phyloP scores from a whole-genome alignment of 2,888 invertebrate species.

The Acrocera orbiculus region DNA sequence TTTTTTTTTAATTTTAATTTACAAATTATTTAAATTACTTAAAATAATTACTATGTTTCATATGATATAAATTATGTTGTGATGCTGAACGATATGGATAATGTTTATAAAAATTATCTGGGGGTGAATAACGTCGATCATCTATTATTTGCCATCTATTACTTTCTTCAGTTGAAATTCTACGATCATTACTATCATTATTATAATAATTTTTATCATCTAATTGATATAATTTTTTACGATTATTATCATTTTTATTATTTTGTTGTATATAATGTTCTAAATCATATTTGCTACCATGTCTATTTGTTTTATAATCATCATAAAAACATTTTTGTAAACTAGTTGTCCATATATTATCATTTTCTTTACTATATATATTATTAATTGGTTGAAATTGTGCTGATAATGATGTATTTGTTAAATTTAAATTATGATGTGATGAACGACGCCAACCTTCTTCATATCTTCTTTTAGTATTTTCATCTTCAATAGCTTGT shows the following conservation, averaged over 20 bases:
- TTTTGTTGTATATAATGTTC: conserved; percentile 7
- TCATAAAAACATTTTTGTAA: conserved; percentile 12
- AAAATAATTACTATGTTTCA: conserved; percentile 28
- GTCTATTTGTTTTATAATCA: conserved; percentile 13
- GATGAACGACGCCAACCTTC: conserved; percentile 52
- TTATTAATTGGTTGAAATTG: conserved; percentile 47
- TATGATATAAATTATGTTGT: conserved; percentile 41
- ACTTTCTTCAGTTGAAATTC: conserved; percentile 28
- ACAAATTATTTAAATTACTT: conserved; percentile 6
- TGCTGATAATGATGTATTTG: conserved; percentile 27
- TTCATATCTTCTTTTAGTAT: conserved; percentile 42
- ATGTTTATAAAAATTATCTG: conserved; percentile 29
- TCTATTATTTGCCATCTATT: conserved; percentile 8
- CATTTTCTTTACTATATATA: conserved; percentile 42
- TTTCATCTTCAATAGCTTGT: conserved; percentile 39
- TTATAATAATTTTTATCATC: conserved; percentile 6
- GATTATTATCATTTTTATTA: conserved; percentile 3
- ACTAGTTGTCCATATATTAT: conserved; percentile 12
- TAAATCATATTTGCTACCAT: conserved; percentile 6
- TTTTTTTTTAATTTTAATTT: conserved; percentile 5
- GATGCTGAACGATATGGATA: conserved; percentile 40
- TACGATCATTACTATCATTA: conserved; percentile 12
- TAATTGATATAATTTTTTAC: conserved; percentile 11
- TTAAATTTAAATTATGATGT: conserved; percentile 30
- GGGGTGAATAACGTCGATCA: conserved; percentile 2